These are phyloP conservation scores for Ctenosaura bakeri DNA, from an alignment of 2,797 vertebrate species.

Conservation along the genomic window DNA sequence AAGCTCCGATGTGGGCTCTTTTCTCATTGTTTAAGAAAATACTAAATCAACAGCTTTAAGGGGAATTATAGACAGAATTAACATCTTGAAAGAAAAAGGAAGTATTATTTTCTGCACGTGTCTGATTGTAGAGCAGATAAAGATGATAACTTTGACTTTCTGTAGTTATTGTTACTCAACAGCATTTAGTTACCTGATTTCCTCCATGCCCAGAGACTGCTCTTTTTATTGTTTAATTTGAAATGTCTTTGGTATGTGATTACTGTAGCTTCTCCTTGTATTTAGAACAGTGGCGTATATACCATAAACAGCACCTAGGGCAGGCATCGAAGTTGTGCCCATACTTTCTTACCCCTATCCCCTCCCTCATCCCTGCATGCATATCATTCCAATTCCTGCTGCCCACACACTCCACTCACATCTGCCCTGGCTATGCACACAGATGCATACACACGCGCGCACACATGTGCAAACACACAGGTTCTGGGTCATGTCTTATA, in stretches of 20 bases:
- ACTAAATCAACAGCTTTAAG: conserved; percentile 61
- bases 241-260: conserved; percentile 83
- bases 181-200: conserved; percentile 82
- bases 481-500: too few relatives aligned
- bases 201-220: conserved; percentile 78
- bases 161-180: conserved; percentile 83
- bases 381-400: too few relatives aligned
- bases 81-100: conserved; percentile 77
- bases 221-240: conserved; percentile 85
- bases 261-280: conserved; percentile 78
- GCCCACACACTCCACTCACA: too few relatives aligned
- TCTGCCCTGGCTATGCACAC: too few relatives aligned
- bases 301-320: too few relatives aligned
- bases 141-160: conserved; percentile 68
- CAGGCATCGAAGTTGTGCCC: too few relatives aligned
- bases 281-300: too few relatives aligned
- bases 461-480: too few relatives aligned
- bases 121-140: conserved; percentile 79
- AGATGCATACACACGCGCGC: too few relatives aligned
- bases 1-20: conserved; percentile 20
- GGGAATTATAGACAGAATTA: conserved; percentile 75
- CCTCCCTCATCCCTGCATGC: too few relatives aligned
- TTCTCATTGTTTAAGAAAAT: conserved; percentile 60
- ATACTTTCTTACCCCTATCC: too few relatives aligned
- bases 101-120: conserved; percentile 79